phyloP scores from a whole-genome alignment of 1,140 invertebrate genomes.

The Sesamia nonagrioides region DNA sequence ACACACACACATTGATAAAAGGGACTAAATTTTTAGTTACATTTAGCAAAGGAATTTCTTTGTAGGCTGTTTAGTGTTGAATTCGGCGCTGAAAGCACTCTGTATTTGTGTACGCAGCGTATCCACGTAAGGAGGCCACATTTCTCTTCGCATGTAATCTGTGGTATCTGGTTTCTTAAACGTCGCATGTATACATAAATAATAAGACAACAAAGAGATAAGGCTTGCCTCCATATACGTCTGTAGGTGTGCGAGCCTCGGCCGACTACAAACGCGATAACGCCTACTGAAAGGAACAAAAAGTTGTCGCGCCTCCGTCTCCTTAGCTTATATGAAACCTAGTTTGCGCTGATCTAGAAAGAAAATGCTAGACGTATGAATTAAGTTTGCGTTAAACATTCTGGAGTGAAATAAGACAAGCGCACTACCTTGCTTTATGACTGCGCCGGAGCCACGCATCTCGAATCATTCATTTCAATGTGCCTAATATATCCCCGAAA shows the following conservation, averaged over 20 bases:
- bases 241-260: background rate
- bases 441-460: background rate
- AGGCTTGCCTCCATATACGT: background rate
- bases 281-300: slow-evolving; percentile 10
- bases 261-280: background rate
- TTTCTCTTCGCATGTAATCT: slow-evolving; percentile 1
- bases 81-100: background rate
- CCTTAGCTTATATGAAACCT: background rate
- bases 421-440: background rate
- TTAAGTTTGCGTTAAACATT: background rate
- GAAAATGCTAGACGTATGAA: background rate
- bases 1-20: background rate
- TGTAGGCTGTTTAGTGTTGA: background rate
- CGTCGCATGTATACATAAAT: slow-evolving; percentile 13
- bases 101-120: background rate
- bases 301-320: background rate
- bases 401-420: background rate
- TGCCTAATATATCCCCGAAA: background rate
- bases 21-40: background rate
- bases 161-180: background rate
- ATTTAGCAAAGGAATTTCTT: slow-evolving; percentile 1
- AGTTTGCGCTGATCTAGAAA: background rate
- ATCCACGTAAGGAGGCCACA: background rate
- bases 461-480: background rate
- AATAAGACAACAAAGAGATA: slow-evolving; percentile 34